phyloP scores from a whole-genome alignment of 2,888 invertebrate genomes.

The Rapana venosa region DNA sequence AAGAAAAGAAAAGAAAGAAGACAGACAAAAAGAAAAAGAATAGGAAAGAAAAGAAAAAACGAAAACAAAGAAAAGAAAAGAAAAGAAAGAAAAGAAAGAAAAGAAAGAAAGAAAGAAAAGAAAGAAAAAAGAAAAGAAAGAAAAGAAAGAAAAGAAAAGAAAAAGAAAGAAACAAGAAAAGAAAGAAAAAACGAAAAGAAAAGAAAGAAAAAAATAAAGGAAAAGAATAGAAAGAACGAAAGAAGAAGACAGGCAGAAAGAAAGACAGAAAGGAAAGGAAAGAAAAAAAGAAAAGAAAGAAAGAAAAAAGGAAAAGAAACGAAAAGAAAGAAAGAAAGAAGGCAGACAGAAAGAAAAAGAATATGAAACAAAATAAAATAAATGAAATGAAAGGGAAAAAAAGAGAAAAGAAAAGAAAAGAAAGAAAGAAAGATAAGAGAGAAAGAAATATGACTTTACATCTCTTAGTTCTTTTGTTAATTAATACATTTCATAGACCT shows the following conservation, averaged over 20 bases:
- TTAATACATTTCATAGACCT: no score
- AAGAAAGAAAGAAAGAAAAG: not conserved
- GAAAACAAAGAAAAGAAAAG: not conserved
- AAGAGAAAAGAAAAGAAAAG: not conserved
- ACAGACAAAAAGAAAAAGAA: not conserved
- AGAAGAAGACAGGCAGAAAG: not conserved
- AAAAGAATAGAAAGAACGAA: not conserved
- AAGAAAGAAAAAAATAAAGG: not conserved
- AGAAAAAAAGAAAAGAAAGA: not conserved
- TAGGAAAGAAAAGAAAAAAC: not conserved
- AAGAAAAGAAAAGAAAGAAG: not conserved
- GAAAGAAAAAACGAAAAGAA: slow-evolving; percentile 22
- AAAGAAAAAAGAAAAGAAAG: not conserved
- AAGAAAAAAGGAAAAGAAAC: not conserved
- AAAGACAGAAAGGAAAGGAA: slow-evolving; percentile 2
- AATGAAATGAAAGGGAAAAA: no score
- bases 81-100: not conserved
- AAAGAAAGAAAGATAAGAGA: not conserved
- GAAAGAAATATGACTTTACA: not conserved
- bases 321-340: not conserved
- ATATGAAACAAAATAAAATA: no score
- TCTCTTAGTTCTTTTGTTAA: no score
- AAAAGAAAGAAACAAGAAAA: not conserved
- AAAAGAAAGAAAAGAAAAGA: not conserved
- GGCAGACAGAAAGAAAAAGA: not conserved